Conservation (phyloP, 2,888 invertebrate species). For the Leucophora obtusa region DNA sequence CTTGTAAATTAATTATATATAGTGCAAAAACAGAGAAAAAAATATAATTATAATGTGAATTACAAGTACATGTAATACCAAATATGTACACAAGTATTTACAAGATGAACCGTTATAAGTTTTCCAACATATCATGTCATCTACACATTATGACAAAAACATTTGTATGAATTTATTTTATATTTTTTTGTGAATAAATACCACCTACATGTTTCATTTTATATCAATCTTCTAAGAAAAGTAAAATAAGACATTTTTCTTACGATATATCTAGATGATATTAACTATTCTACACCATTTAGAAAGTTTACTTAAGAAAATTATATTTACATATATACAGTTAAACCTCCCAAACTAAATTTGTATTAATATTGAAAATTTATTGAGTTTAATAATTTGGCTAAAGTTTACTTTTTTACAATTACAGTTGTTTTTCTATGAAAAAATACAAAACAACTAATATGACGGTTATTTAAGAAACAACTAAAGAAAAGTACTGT, state of each 20-base stretch:
- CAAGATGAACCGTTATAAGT: slow-evolving; percentile 55
- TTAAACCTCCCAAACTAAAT: too few species aligned
- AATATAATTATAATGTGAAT: slow-evolving; percentile 12
- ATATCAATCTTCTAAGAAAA: background rate
- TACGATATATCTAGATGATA: background rate
- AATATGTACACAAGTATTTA: slow-evolving; percentile 12
- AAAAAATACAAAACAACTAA: too few species aligned
- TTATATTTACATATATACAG: too few species aligned
- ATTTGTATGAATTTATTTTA: background rate
- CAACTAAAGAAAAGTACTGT: too few species aligned
- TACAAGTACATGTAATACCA: slow-evolving; percentile 7
- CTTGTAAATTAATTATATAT: slow-evolving; percentile 15
- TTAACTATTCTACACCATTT: too few species aligned
- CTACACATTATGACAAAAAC: slow-evolving; percentile 43
- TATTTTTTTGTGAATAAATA: background rate
- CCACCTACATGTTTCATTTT: background rate
- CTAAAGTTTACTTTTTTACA: too few species aligned
- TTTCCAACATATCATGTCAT: slow-evolving; percentile 49
- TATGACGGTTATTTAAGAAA: too few species aligned
- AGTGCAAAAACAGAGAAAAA: background rate
- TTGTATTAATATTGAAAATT: too few species aligned
- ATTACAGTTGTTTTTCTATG: too few species aligned
- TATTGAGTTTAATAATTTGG: too few species aligned
- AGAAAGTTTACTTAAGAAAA: too few species aligned
- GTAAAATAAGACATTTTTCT: background rate